phyloP scores from a whole-genome alignment of 2,888 invertebrate species.

The Hemaris fuciformis region DNA sequence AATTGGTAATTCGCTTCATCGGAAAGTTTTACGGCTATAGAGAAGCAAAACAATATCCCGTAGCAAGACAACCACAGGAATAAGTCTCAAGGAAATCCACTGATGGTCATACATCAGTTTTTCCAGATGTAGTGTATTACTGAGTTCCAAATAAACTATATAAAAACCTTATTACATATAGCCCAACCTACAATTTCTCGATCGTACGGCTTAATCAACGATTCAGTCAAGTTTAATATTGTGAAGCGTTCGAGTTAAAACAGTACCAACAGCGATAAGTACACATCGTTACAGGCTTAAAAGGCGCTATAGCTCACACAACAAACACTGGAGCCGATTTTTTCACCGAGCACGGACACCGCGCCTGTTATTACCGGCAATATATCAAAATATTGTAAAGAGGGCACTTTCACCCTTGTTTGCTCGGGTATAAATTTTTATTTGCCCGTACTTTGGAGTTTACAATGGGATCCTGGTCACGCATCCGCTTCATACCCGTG shows the following conservation, averaged over 20 bases:
- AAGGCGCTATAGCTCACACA: conserved; percentile 53
- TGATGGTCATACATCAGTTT: too few relatives aligned
- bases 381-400: conserved; percentile 76
- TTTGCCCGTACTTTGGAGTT: conserved; percentile 30
- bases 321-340: conserved; percentile 71
- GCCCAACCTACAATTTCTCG: too few relatives aligned
- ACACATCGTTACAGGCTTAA: conserved; percentile 38
- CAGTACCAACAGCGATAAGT: conserved; percentile 31
- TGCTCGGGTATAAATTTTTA: conserved; percentile 44
- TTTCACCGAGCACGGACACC: conserved; percentile 51
- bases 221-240: not conserved
- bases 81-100: too few relatives aligned
- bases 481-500: not conserved
- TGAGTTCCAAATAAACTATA: not conserved
- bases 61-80: too few relatives aligned
- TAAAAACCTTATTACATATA: too few relatives aligned
- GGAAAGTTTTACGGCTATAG: too few relatives aligned
- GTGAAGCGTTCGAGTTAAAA: conserved; percentile 24
- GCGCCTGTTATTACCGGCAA: conserved; percentile 71
- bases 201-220: not conserved
- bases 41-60: too few relatives aligned
- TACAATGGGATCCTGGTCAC: not conserved
- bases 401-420: conserved; percentile 68
- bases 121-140: too few relatives aligned
- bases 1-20: too few relatives aligned